Evolutionary conservation across 2,888 invertebrate species (phyloP), one percentile per base, ranked within the genome.

Genomic region (Watsonalla cultraria): DNA sequence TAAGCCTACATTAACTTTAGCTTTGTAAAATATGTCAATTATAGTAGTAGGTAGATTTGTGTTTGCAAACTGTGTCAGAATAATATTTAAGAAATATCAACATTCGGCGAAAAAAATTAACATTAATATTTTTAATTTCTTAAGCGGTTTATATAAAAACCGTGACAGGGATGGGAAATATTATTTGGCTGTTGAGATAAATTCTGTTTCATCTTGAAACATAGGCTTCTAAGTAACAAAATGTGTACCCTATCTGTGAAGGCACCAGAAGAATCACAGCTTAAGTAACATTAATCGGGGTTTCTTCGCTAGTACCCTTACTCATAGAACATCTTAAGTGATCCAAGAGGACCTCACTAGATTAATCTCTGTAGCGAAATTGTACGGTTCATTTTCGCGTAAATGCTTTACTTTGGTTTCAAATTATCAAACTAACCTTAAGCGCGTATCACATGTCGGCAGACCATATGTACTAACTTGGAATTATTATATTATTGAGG

Each of bases 281-380:
- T 82, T 89, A 89, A 90, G 89, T 88, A 86, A 90, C 90, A 90
- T 90, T 89, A 90, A 90, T 90, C 83, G 89, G 77, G 76, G 78
- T 77, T 70, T 72, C 48, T 13, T 46, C 47, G 52, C 48, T 54
- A 51, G 51, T 51, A 48, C 47, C 13, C 8, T 49, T 49, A 49
- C 37, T 49, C 37, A 2, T 13, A 59, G 66, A 72, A 69, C 53
- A 65, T 49, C 61, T 5, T 46, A 70, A 52, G 52, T 58, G 24
- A 48, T 37, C 0, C 35, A 53, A 9, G 39, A 13, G 33, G 33
- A 34, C 46, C 35, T 9, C 7, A 15, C 37, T 14, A 46, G 46
- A 35, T 9, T 24, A 15, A 46, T 35, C 49, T 9, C 14, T 37
- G 9, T 9, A 0, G 1, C 9, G 5, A 1, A 5, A 9, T 14